Conservation (phyloP, 2,113 vertebrate species). For the Promerops cafer region DNA sequence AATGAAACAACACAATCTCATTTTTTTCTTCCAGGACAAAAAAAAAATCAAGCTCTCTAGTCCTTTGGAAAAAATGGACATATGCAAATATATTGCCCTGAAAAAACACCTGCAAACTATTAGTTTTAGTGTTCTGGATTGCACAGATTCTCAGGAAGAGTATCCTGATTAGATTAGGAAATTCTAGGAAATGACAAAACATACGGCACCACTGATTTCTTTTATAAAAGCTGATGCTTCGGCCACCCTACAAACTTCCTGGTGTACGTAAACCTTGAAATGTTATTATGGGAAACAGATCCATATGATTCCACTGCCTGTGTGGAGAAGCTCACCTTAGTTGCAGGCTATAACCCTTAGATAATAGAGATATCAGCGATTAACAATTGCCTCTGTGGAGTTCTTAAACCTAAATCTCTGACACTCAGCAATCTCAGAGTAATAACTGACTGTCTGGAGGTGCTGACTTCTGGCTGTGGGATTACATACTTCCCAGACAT, state of each 20-base stretch:
- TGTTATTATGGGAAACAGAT: background rate
- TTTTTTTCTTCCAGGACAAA: background rate
- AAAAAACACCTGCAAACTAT: background rate
- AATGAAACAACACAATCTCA: background rate
- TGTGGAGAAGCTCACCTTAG: background rate
- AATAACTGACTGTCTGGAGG: background rate
- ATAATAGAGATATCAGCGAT: background rate
- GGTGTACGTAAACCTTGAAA: background rate
- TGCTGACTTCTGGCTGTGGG: background rate
- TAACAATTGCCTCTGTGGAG: background rate
- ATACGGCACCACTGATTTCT: background rate
- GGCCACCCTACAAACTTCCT: background rate
- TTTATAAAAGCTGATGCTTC: background rate
- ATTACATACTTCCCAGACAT: background rate
- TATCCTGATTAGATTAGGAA: background rate
- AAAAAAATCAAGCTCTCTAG: background rate
- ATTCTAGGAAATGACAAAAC: background rate
- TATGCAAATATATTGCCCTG: background rate
- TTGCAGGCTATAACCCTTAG: background rate
- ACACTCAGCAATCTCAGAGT: background rate
- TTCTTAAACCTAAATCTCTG: background rate
- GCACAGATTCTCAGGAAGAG: background rate
- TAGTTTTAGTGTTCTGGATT: background rate
- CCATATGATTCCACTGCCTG: background rate
- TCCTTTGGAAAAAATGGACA: background rate